Percentiles rank a stretch among this genome's conserved stretches.
Evolutionary conservation across 1,140 invertebrate genomes (phyloP).

Genomic region (Chrysomallon squamiferum): DNA sequence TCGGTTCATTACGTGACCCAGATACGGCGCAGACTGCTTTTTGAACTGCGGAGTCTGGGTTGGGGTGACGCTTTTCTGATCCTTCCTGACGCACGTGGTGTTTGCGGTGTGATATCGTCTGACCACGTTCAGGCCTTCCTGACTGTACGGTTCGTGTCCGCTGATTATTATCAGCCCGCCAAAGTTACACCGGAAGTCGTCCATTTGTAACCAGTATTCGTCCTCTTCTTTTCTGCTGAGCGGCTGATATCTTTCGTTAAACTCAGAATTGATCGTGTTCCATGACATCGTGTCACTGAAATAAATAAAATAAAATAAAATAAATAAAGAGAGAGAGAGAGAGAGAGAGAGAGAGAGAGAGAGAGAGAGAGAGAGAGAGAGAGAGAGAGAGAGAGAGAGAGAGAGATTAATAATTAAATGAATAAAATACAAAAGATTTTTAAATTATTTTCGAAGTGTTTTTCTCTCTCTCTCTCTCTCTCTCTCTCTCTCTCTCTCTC

Average conservation of each 20-base stretch:
- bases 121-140: slow-evolving; percentile 38
- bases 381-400: neutral
- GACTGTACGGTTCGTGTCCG: slow-evolving; percentile 41
- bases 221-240: slow-evolving; percentile 41
- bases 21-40: too few species aligned
- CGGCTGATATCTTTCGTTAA: slow-evolving; percentile 43
- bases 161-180: slow-evolving; percentile 54
- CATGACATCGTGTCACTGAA: slow-evolving; percentile 48
- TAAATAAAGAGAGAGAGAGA: neutral
- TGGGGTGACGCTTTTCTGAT: too few species aligned
- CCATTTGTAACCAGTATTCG: slow-evolving; percentile 54
- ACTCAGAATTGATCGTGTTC: slow-evolving; percentile 46
- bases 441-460: too few species aligned
- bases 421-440: too few species aligned
- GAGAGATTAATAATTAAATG: neutral
- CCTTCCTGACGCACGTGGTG: neutral
- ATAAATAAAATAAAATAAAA: neutral
- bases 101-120: slow-evolving; percentile 29
- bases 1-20: too few species aligned
- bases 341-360: neutral
- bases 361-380: neutral
- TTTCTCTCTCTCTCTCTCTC: too few species aligned
- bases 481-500: too few species aligned
- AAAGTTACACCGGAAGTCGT: slow-evolving; percentile 58
- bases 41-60: too few species aligned